These are phyloP conservation scores for Apodemia zela DNA, from an alignment of 2,888 invertebrate genomes.

Conservation along the genomic window DNA sequence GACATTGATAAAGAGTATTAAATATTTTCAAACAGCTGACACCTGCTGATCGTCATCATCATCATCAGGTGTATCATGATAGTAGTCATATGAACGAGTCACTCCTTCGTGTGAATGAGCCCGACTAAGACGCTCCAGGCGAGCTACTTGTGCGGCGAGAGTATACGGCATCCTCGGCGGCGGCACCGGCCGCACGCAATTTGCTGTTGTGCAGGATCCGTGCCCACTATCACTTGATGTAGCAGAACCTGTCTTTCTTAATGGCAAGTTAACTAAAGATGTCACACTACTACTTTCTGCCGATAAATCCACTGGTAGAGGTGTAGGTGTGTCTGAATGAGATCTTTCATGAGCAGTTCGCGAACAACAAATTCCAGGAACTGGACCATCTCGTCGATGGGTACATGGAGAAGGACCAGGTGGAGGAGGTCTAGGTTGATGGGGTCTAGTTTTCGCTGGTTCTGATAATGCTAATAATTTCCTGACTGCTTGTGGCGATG, in stretches of 20 bases:
- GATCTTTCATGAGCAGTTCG: slow-evolving; percentile 92
- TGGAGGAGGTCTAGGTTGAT: slow-evolving; percentile 87
- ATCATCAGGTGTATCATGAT: slow-evolving; percentile 74
- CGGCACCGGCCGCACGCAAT: slow-evolving; percentile 84
- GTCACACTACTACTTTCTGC: slow-evolving; percentile 98
- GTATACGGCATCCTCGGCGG: slow-evolving; percentile 86
- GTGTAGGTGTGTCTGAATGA: slow-evolving; percentile 93
- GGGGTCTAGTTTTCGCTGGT: slow-evolving; percentile 92
- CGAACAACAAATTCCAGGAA: slow-evolving; percentile 60
- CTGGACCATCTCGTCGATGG: slow-evolving; percentile 82
- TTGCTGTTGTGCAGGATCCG: slow-evolving; percentile 83
- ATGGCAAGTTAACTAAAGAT: slow-evolving; percentile 92
- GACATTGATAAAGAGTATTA: slow-evolving; percentile 62
- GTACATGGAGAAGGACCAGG: slow-evolving; percentile 84
- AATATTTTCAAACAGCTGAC: slow-evolving; percentile 67
- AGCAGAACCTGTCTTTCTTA: slow-evolving; percentile 94
- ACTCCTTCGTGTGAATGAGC: slow-evolving; percentile 94
- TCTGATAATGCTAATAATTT: slow-evolving; percentile 96
- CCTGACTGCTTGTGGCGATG: slow-evolving; percentile 97
- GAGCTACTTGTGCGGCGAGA: slow-evolving; percentile 92
- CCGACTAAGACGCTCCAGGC: slow-evolving; percentile 88
- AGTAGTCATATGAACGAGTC: slow-evolving; percentile 87
- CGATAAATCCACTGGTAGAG: slow-evolving; percentile 92
- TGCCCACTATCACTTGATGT: slow-evolving; percentile 96
- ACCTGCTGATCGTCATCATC: slow-evolving; percentile 78